phyloP scores from a whole-genome alignment of 2,888 invertebrate species.

The Petrolisthes manimaculis region DNA sequence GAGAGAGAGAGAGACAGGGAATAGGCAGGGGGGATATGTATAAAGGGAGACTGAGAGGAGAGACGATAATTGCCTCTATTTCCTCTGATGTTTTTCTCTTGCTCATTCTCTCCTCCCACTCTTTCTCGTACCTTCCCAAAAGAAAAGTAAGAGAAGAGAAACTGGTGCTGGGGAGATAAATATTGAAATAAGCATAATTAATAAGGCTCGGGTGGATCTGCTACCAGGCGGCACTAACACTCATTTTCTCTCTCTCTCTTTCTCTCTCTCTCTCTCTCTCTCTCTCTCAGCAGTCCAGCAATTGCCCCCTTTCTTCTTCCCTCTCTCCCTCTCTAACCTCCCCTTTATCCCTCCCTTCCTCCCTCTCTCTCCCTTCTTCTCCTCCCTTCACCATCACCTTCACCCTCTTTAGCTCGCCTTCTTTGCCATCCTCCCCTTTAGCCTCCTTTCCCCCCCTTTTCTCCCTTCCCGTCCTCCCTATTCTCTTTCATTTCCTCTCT shows the following conservation, averaged over 20 bases:
- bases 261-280: background rate
- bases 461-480: background rate
- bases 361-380: too few relatives aligned
- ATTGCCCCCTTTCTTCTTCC: background rate
- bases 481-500: background rate
- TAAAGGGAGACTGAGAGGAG: too few relatives aligned
- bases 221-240: constrained; percentile 27
- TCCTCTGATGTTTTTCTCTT: too few relatives aligned
- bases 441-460: background rate
- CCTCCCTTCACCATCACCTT: background rate
- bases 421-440: background rate
- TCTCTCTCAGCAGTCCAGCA: background rate
- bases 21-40: too few relatives aligned
- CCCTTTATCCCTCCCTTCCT: background rate
- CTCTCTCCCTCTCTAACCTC: background rate
- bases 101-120: too few relatives aligned
- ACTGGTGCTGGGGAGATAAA: constrained; percentile 25
- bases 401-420: background rate
- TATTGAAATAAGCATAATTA: constrained; percentile 41
- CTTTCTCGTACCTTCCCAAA: too few relatives aligned
- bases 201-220: constrained; percentile 29
- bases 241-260: constrained; percentile 25
- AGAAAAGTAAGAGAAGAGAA: constrained; percentile 11
- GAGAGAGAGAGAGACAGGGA: too few relatives aligned
- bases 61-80: too few relatives aligned